These are phyloP conservation scores for Xerus rutilus DNA, from an alignment of 2,797 vertebrate genomes.

Conservation along the genomic window DNA sequence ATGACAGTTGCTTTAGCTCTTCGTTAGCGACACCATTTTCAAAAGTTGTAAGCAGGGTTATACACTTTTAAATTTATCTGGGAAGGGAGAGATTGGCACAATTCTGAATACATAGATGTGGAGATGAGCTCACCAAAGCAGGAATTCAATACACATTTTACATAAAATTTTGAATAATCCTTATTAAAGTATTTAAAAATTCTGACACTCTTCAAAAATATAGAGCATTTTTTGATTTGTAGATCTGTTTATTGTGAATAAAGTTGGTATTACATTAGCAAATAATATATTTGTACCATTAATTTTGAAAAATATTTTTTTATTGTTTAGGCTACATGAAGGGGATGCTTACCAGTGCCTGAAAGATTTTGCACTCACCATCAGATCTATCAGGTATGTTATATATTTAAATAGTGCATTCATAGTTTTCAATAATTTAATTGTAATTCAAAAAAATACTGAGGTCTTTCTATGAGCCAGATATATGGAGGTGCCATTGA, in stretches of 20 bases:
- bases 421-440: neutral
- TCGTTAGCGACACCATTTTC: neutral
- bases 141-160: neutral
- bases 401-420: constrained; percentile 21
- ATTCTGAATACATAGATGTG: neutral
- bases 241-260: neutral
- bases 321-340: constrained; percentile 71
- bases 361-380: constrained; percentile 80
- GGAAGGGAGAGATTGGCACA: neutral
- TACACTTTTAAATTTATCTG: neutral
- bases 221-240: neutral
- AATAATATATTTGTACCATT: neutral
- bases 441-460: neutral
- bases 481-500: neutral
- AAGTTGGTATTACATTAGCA: neutral
- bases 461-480: neutral
- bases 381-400: constrained; percentile 82
- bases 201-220: neutral
- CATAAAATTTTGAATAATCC: neutral
- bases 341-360: constrained; percentile 64
- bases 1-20: neutral
- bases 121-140: neutral
- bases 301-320: constrained; percentile 53
- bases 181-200: neutral
- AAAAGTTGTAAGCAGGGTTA: neutral